These are phyloP conservation scores for Halcyon malimbica DNA, from an alignment of 2,113 vertebrate genomes.

Conservation along the genomic window DNA sequence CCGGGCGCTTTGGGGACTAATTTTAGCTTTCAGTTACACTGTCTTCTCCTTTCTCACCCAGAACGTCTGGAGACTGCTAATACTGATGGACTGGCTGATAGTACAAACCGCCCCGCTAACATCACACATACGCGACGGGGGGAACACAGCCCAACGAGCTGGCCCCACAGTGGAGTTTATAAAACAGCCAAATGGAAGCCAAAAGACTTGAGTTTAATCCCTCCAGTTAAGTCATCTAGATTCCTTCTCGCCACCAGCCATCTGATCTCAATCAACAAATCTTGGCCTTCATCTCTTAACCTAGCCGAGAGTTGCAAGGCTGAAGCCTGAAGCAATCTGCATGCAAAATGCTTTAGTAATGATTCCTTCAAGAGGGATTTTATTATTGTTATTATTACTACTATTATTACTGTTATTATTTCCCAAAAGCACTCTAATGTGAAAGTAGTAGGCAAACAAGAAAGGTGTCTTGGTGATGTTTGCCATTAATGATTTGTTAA, in stretches of 20 bases:
- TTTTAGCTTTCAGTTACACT: not conserved
- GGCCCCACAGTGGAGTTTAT: not conserved
- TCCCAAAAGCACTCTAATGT: not conserved
- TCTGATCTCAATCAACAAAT: conserved; percentile 64
- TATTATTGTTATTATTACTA: not conserved
- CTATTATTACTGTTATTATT: not conserved
- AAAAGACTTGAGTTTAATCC: conserved; percentile 44
- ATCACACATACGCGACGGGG: not conserved
- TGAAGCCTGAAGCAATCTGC: conserved; percentile 43
- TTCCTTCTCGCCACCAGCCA: conserved; percentile 50
- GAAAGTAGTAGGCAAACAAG: not conserved
- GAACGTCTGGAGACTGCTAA: not conserved
- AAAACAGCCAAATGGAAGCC: conserved; percentile 52
- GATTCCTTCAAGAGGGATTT: conserved; percentile 7
- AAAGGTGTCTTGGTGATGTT: not conserved
- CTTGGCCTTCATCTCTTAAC: conserved; percentile 47
- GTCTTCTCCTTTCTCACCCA: not conserved
- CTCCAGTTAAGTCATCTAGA: conserved; percentile 67
- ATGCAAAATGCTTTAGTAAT: conserved; percentile 14
- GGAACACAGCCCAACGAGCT: not conserved
- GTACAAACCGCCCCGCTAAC: not conserved
- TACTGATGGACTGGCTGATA: not conserved
- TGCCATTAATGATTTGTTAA: not conserved
- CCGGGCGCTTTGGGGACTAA: not conserved
- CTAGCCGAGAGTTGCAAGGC: not conserved